Conservation (phyloP, 2,797 vertebrate species). For the Cichlasoma orientale region DNA sequence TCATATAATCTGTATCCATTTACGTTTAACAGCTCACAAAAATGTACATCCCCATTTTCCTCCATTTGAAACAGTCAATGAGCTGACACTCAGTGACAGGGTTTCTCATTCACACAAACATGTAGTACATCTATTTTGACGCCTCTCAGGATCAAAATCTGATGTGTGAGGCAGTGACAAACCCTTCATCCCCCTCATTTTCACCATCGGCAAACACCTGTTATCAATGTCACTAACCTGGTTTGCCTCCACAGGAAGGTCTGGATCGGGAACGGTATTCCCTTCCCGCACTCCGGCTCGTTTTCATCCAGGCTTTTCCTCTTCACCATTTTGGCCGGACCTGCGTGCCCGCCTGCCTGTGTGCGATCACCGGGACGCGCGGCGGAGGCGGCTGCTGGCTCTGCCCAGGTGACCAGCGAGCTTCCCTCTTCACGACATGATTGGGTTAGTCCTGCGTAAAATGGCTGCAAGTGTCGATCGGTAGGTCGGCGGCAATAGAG, state of each 20-base stretch:
- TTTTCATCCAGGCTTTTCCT: conserved; percentile 95
- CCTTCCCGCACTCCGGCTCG: conserved; percentile 92
- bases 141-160: neutral
- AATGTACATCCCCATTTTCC: neutral
- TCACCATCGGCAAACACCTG: conserved; percentile 71
- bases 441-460: conserved; percentile 74
- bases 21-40: neutral
- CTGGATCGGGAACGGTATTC: conserved; percentile 96
- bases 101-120: neutral
- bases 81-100: conserved; percentile 1
- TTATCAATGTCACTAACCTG: conserved; percentile 85
- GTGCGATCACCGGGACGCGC: conserved; percentile 44
- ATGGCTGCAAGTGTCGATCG: conserved; percentile 86
- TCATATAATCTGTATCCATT: conserved; percentile 5
- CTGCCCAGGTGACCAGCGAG: conserved; percentile 67
- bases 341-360: conserved; percentile 4
- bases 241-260: conserved; percentile 99
- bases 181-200: neutral
- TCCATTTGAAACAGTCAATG: conserved; percentile 10
- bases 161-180: neutral
- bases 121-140: neutral
- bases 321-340: conserved; percentile 89
- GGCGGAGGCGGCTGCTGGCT: conserved; percentile 35
- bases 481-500: conserved; percentile 44
- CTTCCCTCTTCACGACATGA: conserved; percentile 66